These are phyloP conservation scores for Drosophila leontia DNA, from an alignment of 1,140 invertebrate genomes.

Conservation along the genomic window DNA sequence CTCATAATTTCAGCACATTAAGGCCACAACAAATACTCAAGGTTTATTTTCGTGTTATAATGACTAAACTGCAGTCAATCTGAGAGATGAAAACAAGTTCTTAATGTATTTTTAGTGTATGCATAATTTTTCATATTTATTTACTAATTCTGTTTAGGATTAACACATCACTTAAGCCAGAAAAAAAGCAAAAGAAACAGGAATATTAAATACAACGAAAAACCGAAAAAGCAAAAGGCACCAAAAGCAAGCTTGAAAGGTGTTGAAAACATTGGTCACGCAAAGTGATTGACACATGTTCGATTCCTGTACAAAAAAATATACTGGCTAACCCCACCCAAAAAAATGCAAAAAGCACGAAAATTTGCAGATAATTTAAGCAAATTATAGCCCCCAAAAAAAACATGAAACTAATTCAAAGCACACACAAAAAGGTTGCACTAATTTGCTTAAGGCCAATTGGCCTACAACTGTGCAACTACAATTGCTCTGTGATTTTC, in stretches of 20 bases:
- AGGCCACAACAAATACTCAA: constrained; percentile 50
- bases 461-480: constrained; percentile 6
- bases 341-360: constrained; percentile 30
- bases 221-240: neutral
- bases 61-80: constrained; percentile 46
- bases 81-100: constrained; percentile 50
- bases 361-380: constrained; percentile 41
- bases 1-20: constrained; percentile 44
- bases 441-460: constrained; percentile 43
- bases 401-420: constrained; percentile 37
- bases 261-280: constrained; percentile 54
- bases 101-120: constrained; percentile 53
- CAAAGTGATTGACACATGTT: constrained; percentile 52
- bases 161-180: constrained; percentile 45
- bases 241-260: constrained; percentile 32
- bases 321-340: constrained; percentile 18
- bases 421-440: constrained; percentile 37
- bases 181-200: constrained; percentile 22
- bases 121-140: constrained; percentile 57
- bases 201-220: constrained; percentile 2
- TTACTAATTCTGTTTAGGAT: constrained; percentile 22
- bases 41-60: constrained; percentile 27
- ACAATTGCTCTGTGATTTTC: constrained; percentile 37
- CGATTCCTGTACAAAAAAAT: constrained; percentile 13
- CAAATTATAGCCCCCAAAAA: constrained; percentile 44